Base-by-base conservation (phyloP, 1,140 invertebrate species). In the Drosophila fuyamai region DNA sequence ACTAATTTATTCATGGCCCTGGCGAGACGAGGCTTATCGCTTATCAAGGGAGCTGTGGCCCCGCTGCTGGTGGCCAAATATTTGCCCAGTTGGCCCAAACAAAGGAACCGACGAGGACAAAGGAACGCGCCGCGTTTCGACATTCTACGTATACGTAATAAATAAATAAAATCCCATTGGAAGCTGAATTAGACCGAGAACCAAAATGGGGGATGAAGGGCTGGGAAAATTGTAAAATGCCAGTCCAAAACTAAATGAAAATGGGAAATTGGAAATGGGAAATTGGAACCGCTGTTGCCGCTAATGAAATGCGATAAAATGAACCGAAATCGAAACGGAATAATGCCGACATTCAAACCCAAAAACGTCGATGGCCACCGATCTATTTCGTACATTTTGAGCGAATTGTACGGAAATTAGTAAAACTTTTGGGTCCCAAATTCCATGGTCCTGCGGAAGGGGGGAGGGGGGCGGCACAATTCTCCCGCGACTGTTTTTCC, bases 251-350 rank as follows among this genome's bases (percentile, higher is more conserved):
- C 48, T 36, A 47, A 57, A 73, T 53, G 46, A 47, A 44, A 53
- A 41, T 44, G 29, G 53, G 23, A 53, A 60, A 62, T 65, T 63
- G 60, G 32, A 68, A 68, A 63, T 50, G 50, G 47, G 29, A 59
- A 62, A 67, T 70, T 58, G 27, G 16, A 43, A 51, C 16, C 43
- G 14, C 35, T 48, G 10, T 41, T 46, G 35, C 59, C 71, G 66
- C 79, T 88, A 86, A 86, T 86, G 83, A 88, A 86, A 86, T 79
- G 76, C 79, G 79, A 88, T 86, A 88, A 88, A 86, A 77, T 73
- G 62, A 48, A 71, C 65, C 67, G 65, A 66, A 35, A 60, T 50
- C 46, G 46, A 76, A 61, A 53, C 63, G 60, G 59, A 88, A 82
- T 79, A 84, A 80, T 84, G 58, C 41, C 35, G 18, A 23, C 58